Percentiles rank a stretch among this genome's conserved stretches.
Conservation (phyloP, 2,888 invertebrate genomes). For the Operophtera brumata region DNA sequence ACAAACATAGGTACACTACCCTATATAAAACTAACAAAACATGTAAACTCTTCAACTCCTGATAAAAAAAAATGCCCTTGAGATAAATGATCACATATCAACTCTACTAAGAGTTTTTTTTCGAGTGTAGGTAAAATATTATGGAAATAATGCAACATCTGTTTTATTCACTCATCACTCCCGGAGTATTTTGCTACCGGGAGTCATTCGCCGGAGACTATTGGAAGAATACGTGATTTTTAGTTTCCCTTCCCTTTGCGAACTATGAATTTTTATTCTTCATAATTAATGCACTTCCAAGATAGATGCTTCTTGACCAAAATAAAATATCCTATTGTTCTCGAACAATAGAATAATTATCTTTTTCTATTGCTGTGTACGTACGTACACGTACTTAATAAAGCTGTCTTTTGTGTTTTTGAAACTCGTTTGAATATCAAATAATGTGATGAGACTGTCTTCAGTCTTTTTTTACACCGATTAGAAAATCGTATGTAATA, state of each 20-base stretch:
- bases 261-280: slow-evolving; percentile 32
- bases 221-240: slow-evolving; percentile 66
- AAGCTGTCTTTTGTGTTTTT: not conserved
- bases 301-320: slow-evolving; percentile 7
- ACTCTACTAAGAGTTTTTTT: not conserved
- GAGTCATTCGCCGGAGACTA: slow-evolving; percentile 54
- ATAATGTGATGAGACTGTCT: too few relatives aligned
- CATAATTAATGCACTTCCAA: slow-evolving; percentile 20
- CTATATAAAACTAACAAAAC: too few relatives aligned
- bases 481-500: too few relatives aligned
- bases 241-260: slow-evolving; percentile 35
- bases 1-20: too few relatives aligned
- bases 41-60: too few relatives aligned
- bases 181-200: slow-evolving; percentile 44
- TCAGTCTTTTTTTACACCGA: too few relatives aligned
- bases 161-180: slow-evolving; percentile 40
- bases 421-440: too few relatives aligned
- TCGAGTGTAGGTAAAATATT: not conserved
- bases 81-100: too few relatives aligned
- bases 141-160: slow-evolving; percentile 1
- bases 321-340: slow-evolving; percentile 17
- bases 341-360: slow-evolving; percentile 20
- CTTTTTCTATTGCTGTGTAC: slow-evolving; percentile 10
- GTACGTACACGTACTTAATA: not conserved
- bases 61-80: too few relatives aligned